Conservation (phyloP, 2,797 vertebrate species). For the Leucoraja ocellata region DNA sequence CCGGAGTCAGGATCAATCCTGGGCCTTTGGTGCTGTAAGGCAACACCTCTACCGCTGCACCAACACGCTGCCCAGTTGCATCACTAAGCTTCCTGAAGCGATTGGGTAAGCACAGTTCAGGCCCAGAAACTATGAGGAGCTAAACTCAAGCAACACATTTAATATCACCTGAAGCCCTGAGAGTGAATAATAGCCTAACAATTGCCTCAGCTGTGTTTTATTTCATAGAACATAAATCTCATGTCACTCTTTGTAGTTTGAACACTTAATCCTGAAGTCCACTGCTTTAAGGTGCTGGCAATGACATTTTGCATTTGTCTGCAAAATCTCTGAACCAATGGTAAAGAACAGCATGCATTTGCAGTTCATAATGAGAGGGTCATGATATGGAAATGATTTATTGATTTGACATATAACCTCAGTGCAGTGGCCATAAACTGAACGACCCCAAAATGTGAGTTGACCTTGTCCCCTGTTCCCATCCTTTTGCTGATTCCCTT, state of each 20-base stretch:
- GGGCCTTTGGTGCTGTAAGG: too few species aligned
- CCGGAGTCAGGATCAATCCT: too few species aligned
- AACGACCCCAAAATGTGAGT: background rate
- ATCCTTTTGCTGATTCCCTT: background rate
- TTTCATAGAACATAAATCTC: background rate
- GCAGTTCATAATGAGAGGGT: background rate
- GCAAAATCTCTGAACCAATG: background rate
- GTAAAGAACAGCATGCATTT: background rate
- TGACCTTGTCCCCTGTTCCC: background rate
- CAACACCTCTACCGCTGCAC: too few species aligned
- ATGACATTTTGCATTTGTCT: background rate
- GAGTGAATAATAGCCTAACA: background rate
- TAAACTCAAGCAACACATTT: background rate
- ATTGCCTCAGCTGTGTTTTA: conserved; percentile 3
- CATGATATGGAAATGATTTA: background rate
- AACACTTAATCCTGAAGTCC: background rate
- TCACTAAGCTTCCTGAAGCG: background rate
- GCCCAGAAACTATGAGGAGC: background rate
- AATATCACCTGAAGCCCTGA: background rate
- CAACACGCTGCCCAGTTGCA: background rate
- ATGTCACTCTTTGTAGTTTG: background rate
- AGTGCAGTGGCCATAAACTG: background rate
- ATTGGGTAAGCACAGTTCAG: background rate
- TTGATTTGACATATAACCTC: background rate
- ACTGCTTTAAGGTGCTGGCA: background rate